Evolutionary conservation across 2,113 vertebrate species (phyloP), one percentile per base, ranked within the genome.

Genomic region (Alaudala cheleensis): DNA sequence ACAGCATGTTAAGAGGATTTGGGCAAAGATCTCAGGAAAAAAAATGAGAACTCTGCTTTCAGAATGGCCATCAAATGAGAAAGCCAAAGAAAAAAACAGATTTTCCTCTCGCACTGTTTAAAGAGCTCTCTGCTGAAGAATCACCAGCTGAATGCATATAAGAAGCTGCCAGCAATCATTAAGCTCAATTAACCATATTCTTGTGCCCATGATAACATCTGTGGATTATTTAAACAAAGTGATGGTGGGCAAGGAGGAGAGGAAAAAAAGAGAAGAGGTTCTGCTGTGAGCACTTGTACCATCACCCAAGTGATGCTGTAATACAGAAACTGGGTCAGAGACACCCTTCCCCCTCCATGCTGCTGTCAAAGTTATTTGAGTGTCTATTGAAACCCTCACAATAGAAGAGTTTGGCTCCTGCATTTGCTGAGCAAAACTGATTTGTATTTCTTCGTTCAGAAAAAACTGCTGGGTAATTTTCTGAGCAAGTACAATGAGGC

Each of bases 351-450:
- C 93, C 92, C 94, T 89, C 91, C 77, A 33, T 5, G 10, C 89
- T 8, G 12, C 82, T 95, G 96, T 95, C 92, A 84, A 94, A 96
- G 92, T 94, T 96, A 94, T 96, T 97, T 96, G 96, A 95, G 79
- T 21, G 8, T 73, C 96, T 96, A 92, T 97, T 96, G 96, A 96
- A 96, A 92, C 86, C 61, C 50, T 94, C 90, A 96, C 96, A 97
- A 96, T 96, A 72, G 89, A 91, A 88, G 83, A 92, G 93, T 96
- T 94, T 92, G 92, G 96, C 95, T 92, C 81, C 47, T 82, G 86
- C 78, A 40, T 96, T 96, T 12, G 4, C 92, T 84, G 40, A 90
- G 91, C 54, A 95, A 94, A 94, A 92, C 85, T 92, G 88, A 95
- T 96, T 93, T 70, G 72, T 94, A 76, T 80, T 93, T 94, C 82